phyloP scores from a whole-genome alignment of 37 sponge, comb jelly and placozoan species.

The Hexactinellida sp. region DNA sequence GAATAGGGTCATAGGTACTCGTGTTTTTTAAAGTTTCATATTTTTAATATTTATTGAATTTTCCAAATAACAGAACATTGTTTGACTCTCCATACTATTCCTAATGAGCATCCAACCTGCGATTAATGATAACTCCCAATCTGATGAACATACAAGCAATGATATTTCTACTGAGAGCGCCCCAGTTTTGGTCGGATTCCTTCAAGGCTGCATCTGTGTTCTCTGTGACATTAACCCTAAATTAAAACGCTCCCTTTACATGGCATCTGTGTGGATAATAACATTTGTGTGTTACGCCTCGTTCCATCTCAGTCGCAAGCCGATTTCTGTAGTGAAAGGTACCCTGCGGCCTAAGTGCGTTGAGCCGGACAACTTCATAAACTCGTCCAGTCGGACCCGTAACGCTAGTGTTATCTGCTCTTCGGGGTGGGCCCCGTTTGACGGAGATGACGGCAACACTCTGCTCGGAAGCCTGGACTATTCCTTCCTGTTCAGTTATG shows the following conservation, averaged over 20 bases:
- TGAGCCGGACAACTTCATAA: neutral
- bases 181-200: neutral
- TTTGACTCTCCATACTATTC: too few species aligned
- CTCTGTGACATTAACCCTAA: neutral
- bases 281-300: constrained; percentile 40
- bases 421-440: constrained; percentile 26
- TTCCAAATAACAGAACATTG: too few species aligned
- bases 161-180: too few species aligned
- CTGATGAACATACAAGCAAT: too few species aligned
- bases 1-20: too few species aligned
- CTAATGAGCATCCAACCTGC: too few species aligned
- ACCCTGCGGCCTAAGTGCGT: neutral
- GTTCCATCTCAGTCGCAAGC: constrained; percentile 47
- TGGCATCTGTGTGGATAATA: constrained; percentile 21
- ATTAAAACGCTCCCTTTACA: neutral
- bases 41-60: too few species aligned
- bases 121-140: too few species aligned
- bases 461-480: constrained; percentile 38
- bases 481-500: constrained; percentile 44
- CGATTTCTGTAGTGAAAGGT: constrained; percentile 37
- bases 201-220: neutral
- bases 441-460: constrained; percentile 20
- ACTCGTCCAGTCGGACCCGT: neutral
- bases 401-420: neutral
- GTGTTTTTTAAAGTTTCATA: too few species aligned